Base-by-base conservation (phyloP, 2,113 vertebrate genomes). In the Gallinago media region DNA sequence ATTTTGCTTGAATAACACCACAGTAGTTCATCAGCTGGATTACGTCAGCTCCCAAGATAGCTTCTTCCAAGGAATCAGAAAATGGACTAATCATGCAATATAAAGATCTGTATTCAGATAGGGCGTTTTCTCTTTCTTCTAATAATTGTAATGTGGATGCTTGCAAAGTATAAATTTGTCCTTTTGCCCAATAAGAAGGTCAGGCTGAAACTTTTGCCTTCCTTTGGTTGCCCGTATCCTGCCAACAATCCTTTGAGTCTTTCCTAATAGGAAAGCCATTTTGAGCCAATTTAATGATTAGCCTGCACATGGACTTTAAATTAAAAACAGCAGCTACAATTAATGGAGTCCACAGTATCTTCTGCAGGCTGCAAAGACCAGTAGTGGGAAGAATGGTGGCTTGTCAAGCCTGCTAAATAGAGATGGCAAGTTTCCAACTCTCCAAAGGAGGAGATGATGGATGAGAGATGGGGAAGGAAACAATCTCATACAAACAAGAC, bases 311-410 rank as follows among this genome's bases (percentile, higher is more conserved):
- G 84, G 94, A 92, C 92, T 89, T 94, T 68, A 96, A 96, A 92
- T 97, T 95, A 78, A 92, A 94, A 91, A 29, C 86, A 96, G 91
- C 77, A 91, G 71, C 78, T 73, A 52, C 91, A 89, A 63, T 94
- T 94, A 94, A 67, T 61, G 85, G 83, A 95, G 79, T 40, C 79
- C 62, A 78, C 49, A 70, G 71, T 36, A 20, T 62, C 90, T 89
- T 75, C 74, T 77, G 81, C 81, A 83, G 77, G 77, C 93, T 93
- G 90, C 62, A 68, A 68, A 86, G 84, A 67, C 72, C 83, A 65
- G 58, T 26, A 63, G 71, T 86, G 76, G 79, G 77, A 66, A 92
- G 67, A 87, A 52, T 31, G 59, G 86, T 93, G 85, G 59, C 71
- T 85, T 76, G 83, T 96, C 63, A 88, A 59, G 52, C 74, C 74